A percentile compares a stretch with the other conserved stretches of the same genome.
phyloP scores from a whole-genome alignment of 2,888 invertebrate species.

The Trissolcus japonicus region DNA sequence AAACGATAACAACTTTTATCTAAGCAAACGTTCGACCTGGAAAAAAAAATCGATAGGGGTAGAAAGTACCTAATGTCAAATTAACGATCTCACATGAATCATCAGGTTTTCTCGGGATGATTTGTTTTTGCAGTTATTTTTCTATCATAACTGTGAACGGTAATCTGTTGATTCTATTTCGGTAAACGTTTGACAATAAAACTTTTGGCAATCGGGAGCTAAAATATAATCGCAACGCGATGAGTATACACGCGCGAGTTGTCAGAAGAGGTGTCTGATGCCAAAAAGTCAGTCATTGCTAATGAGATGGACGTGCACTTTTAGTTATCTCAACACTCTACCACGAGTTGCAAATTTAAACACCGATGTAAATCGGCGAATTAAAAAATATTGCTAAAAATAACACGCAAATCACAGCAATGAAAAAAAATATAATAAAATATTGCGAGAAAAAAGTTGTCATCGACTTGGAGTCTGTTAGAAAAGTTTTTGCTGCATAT shows the following conservation, averaged over 20 bases:
- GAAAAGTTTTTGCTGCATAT: not conserved
- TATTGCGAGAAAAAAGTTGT: not conserved
- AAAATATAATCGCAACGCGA: constrained; percentile 14
- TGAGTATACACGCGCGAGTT: constrained; percentile 4
- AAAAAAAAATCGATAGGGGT: not conserved
- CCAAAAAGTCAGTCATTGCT: constrained; percentile 17
- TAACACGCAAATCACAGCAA: no score
- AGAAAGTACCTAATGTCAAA: no score
- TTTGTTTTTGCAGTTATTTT: no score
- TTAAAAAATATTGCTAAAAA: no score
- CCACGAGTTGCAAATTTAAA: not conserved
- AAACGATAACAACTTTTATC: not conserved
- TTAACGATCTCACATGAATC: no score
- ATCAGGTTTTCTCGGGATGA: no score
- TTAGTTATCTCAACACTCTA: not conserved
- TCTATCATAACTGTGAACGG: not conserved
- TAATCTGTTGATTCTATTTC: constrained; percentile 9
- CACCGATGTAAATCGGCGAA: not conserved
- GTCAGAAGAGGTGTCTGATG: constrained; percentile 10
- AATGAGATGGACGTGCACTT: not conserved
- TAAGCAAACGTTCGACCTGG: not conserved
- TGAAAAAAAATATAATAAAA: not conserved
- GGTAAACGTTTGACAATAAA: constrained; percentile 1
- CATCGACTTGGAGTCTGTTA: not conserved
- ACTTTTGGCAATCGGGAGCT: constrained; percentile 15